A percentile compares a stretch with the other conserved stretches of the same genome.
Evolutionary conservation across 2,113 vertebrate genomes (phyloP).

Genomic region (Lota lota): DNA sequence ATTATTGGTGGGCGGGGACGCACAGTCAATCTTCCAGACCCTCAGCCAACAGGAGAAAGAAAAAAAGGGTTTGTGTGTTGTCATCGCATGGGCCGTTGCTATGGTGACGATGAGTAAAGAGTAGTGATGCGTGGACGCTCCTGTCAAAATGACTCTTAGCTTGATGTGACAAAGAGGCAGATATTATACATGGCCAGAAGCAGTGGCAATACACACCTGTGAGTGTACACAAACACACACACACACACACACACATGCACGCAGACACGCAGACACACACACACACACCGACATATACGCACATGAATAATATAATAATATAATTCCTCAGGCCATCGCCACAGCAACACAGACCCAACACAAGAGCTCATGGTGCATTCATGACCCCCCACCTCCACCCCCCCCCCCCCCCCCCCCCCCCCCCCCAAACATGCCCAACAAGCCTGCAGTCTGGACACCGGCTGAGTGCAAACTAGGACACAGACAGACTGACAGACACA

Average conservation of each 20-base stretch:
- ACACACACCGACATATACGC: background rate
- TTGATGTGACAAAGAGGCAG: conserved; percentile 24
- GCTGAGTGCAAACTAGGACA: too few species aligned
- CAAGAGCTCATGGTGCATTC: too few species aligned
- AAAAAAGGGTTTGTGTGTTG: conserved; percentile 34
- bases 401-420: background rate
- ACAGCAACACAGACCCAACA: too few species aligned
- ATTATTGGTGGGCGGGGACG: conserved; percentile 66
- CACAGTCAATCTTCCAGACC: conserved; percentile 60
- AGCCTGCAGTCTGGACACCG: too few species aligned
- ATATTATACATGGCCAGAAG: background rate
- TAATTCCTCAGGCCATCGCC: too few species aligned
- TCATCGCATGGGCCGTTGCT: conserved; percentile 53
- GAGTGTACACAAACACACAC: conserved; percentile 1
- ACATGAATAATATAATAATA: too few species aligned
- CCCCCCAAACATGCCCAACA: too few species aligned
- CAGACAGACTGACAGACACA: conserved; percentile 17
- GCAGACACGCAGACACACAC: conserved; percentile 39
- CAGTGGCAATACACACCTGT: conserved; percentile 8
- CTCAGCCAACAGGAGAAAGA: conserved; percentile 47
- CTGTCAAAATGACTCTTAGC: background rate
- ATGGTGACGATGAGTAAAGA: conserved; percentile 47
- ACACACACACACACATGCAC: conserved; percentile 26
- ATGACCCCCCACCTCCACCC: conserved; percentile 15
- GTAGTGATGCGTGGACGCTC: conserved; percentile 5